Percentiles rank a stretch among this genome's conserved stretches.
These are phyloP conservation scores for Megaleporinus macrocephalus DNA, from an alignment of 2,113 vertebrate species.

Conservation along the genomic window DNA sequence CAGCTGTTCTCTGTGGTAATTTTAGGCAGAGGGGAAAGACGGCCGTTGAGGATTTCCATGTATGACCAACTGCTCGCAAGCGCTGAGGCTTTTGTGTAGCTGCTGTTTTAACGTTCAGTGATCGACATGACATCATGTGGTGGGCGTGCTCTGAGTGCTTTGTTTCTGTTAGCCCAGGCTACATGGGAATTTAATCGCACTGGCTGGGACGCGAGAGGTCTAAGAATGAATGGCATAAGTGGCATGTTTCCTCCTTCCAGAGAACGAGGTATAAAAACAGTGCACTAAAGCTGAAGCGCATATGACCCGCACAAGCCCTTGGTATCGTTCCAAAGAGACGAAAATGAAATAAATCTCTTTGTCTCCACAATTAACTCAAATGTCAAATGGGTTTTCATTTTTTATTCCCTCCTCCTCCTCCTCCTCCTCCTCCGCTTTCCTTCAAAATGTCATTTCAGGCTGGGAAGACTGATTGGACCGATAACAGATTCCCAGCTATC, in stretches of 20 bases:
- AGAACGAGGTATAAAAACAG: neutral
- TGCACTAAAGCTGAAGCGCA: neutral
- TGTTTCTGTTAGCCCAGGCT: neutral
- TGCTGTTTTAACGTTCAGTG: neutral
- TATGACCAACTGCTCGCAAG: constrained; percentile 72
- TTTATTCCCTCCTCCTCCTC: neutral
- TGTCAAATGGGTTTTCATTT: neutral
- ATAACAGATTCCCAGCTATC: constrained; percentile 24
- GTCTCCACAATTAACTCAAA: neutral
- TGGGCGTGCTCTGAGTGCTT: constrained; percentile 10
- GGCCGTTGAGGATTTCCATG: constrained; percentile 88
- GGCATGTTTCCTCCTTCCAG: neutral
- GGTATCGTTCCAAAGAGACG: neutral
- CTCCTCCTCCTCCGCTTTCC: neutral
- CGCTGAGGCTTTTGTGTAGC: neutral
- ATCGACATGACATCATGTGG: constrained; percentile 35
- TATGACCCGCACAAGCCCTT: neutral
- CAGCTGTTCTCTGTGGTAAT: constrained; percentile 76
- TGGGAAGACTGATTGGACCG: constrained; percentile 52
- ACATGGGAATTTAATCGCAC: neutral
- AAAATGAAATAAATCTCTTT: neutral
- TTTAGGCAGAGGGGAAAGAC: constrained; percentile 87
- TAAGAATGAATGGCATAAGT: neutral
- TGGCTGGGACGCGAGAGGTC: neutral
- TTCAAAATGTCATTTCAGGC: constrained; percentile 44